A percentile compares a stretch with the other conserved stretches of the same genome.
These are phyloP conservation scores for Rallus limicola DNA, from an alignment of 2,113 vertebrate species.

Conservation along the genomic window DNA sequence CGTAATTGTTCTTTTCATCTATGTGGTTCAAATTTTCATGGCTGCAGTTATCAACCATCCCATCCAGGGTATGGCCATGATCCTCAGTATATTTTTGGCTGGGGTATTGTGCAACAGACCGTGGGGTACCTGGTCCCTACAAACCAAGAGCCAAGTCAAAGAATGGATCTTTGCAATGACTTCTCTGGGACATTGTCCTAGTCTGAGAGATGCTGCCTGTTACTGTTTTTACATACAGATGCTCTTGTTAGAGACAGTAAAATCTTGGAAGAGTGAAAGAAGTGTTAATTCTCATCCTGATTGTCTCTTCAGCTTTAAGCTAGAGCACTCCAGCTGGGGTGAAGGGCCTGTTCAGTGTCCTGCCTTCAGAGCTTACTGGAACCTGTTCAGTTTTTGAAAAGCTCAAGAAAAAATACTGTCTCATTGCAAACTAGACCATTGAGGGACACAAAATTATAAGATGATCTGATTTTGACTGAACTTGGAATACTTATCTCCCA, in stretches of 20 bases:
- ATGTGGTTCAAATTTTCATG: not conserved
- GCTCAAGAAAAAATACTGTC: not conserved
- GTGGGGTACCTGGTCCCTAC: not conserved
- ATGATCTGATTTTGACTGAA: not conserved
- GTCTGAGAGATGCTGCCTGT: not conserved
- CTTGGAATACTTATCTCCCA: not conserved
- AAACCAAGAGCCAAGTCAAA: not conserved
- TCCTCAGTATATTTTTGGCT: not conserved
- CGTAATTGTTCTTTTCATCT: not conserved
- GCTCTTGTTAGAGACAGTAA: not conserved
- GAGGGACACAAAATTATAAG: not conserved
- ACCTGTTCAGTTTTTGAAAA: constrained; percentile 30
- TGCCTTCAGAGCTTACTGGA: not conserved
- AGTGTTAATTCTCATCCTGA: constrained; percentile 6
- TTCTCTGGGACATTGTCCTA: not conserved
- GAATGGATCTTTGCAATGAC: not conserved
- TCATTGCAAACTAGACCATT: not conserved
- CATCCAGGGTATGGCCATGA: not conserved
- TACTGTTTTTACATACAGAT: not conserved
- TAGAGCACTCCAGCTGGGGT: not conserved
- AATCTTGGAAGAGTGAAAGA: not conserved
- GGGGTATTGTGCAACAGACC: not conserved
- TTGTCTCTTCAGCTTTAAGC: not conserved
- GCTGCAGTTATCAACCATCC: not conserved
- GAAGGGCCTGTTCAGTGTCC: constrained; percentile 32